Evolutionary conservation across 2,113 vertebrate species (phyloP).

Genomic region (Hippocampus mohnikei): DNA sequence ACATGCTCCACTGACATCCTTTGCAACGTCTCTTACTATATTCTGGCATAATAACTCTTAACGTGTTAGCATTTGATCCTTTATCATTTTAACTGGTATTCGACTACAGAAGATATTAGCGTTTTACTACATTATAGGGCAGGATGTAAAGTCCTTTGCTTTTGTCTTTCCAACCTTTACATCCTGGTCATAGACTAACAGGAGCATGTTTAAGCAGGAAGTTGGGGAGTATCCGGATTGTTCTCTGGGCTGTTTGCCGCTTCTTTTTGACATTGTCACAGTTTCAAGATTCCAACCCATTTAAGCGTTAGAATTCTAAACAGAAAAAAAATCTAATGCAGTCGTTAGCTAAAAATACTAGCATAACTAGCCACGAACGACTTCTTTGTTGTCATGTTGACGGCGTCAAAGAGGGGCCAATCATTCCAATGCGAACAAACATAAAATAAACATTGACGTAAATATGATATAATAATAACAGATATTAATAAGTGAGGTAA

Average conservation of each 20-base stretch:
- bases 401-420: not conserved
- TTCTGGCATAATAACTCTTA: not conserved
- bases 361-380: not conserved
- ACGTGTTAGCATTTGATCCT: not conserved
- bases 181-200: too few relatives aligned
- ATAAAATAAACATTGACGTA: not conserved
- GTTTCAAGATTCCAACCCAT: not conserved
- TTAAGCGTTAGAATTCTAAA: not conserved
- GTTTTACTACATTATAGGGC: not conserved
- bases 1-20: conserved; percentile 51
- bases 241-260: too few relatives aligned
- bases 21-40: not conserved
- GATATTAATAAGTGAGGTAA: conserved; percentile 8
- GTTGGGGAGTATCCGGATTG: too few relatives aligned
- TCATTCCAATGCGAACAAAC: not conserved
- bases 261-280: not conserved
- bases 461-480: not conserved
- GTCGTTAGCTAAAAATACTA: not conserved
- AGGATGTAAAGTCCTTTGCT: not conserved
- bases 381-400: not conserved
- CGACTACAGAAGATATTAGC: not conserved
- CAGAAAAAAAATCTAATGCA: not conserved
- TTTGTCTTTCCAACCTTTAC: too few relatives aligned
- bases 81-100: not conserved
- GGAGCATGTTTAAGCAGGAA: too few relatives aligned